Percentiles rank a stretch among this genome's conserved stretches.
These are phyloP conservation scores for Rallus limicola DNA, from an alignment of 2,113 vertebrate genomes.

Conservation along the genomic window DNA sequence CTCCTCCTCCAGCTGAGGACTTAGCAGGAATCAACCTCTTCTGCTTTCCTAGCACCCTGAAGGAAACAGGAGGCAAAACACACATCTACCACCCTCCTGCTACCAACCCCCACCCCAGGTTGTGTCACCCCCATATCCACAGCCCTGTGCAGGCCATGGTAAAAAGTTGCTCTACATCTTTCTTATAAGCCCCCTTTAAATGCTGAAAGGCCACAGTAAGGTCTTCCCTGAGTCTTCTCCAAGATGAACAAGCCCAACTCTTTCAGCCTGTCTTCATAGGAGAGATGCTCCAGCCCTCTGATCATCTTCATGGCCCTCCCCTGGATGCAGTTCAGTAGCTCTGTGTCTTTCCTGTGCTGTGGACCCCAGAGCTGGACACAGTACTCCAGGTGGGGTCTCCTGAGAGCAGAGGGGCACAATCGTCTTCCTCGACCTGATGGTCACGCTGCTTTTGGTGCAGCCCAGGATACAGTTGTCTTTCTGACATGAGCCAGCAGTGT, in stretches of 20 bases:
- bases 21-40: not conserved
- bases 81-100: not conserved
- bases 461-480: not conserved
- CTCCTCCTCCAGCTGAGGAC: not conserved
- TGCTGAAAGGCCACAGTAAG: not conserved
- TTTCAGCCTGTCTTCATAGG: not conserved
- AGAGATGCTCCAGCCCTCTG: not conserved
- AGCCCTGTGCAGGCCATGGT: not conserved
- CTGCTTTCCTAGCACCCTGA: not conserved
- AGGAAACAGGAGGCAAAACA: not conserved
- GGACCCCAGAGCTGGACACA: not conserved
- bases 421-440: not conserved
- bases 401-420: fast-evolving
- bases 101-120: not conserved
- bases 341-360: not conserved
- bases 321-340: too few species aligned
- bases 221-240: not conserved
- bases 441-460: not conserved
- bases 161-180: not conserved
- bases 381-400: not conserved
- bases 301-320: not conserved
- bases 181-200: not conserved
- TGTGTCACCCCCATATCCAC: not conserved
- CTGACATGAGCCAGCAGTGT: not conserved
- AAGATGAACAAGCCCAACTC: not conserved